These are phyloP conservation scores for Dioctria linearis DNA, from an alignment of 2,888 invertebrate species.

Conservation along the genomic window DNA sequence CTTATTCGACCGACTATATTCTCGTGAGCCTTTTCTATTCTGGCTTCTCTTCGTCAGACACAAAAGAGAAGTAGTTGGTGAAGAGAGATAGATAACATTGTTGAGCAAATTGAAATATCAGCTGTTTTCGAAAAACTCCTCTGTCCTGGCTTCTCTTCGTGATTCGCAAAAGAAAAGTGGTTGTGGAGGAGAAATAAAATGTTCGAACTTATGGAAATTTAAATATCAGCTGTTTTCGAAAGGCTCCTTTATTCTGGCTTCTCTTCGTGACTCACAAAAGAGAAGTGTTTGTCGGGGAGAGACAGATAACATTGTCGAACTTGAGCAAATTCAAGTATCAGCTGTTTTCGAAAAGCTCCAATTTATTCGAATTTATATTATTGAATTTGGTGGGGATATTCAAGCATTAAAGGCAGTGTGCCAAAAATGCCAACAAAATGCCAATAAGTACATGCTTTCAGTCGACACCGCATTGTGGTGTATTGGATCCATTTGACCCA, in stretches of 20 bases:
- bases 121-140: too few species aligned
- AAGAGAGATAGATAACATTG: too few species aligned
- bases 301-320: neutral
- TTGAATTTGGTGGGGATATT: too few species aligned
- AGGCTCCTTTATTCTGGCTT: neutral
- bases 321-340: neutral
- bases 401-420: conserved; percentile 21
- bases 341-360: conserved; percentile 27
- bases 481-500: neutral
- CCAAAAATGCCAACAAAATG: conserved; percentile 26
- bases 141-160: too few species aligned
- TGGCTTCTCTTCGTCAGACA: too few species aligned
- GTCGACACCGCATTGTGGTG: conserved; percentile 2
- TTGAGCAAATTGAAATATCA: too few species aligned
- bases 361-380: neutral
- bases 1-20: too few species aligned
- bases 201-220: neutral
- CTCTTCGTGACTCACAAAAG: neutral
- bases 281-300: neutral
- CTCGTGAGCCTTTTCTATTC: too few species aligned
- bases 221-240: neutral
- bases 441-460: neutral
- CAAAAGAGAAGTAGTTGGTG: too few species aligned
- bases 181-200: too few species aligned
- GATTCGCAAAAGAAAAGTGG: too few species aligned